phyloP scores from a whole-genome alignment of 1,140 invertebrate species.

The Diplogasteroides magnus region DNA sequence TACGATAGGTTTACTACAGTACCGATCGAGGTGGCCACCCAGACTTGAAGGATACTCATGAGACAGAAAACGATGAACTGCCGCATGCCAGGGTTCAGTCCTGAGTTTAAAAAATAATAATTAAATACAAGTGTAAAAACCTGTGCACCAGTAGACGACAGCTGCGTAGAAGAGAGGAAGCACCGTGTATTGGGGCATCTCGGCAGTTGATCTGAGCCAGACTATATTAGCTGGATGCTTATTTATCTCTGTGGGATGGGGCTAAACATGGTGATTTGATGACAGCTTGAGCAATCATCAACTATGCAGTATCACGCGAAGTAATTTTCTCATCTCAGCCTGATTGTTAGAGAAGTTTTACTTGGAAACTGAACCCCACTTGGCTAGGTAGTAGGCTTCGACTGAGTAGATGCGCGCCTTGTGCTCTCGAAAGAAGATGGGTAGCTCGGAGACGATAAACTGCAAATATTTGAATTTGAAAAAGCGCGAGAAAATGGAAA shows the following conservation, averaged over 20 bases:
- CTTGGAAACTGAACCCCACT: too few relatives aligned
- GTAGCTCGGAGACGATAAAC: slow-evolving; percentile 84
- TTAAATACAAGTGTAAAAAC: neutral
- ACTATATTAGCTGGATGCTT: too few relatives aligned
- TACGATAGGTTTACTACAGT: too few relatives aligned
- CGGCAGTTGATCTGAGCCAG: too few relatives aligned
- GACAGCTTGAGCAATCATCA: too few relatives aligned
- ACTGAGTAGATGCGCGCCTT: slow-evolving; percentile 83
- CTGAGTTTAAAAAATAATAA: slow-evolving; percentile 1
- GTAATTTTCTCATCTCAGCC: too few relatives aligned
- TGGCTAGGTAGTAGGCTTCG: too few relatives aligned
- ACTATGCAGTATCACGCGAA: too few relatives aligned
- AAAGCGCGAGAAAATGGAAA: slow-evolving; percentile 1
- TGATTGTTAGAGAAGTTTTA: too few relatives aligned
- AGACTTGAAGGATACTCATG: slow-evolving; percentile 32
- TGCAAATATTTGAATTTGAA: slow-evolving; percentile 57
- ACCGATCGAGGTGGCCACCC: slow-evolving; percentile 40
- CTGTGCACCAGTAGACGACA: slow-evolving; percentile 43
- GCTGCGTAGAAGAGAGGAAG: slow-evolving; percentile 34
- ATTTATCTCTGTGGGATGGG: too few relatives aligned
- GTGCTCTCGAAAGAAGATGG: slow-evolving; percentile 83
- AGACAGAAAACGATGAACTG: slow-evolving; percentile 34
- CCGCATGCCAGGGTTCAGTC: slow-evolving; percentile 6
- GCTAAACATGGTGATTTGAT: slow-evolving; percentile 86
- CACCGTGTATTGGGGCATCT: slow-evolving; percentile 57